These are phyloP conservation scores for Listrodromus nycthemerus DNA, from an alignment of 2,888 invertebrate genomes.

Conservation along the genomic window DNA sequence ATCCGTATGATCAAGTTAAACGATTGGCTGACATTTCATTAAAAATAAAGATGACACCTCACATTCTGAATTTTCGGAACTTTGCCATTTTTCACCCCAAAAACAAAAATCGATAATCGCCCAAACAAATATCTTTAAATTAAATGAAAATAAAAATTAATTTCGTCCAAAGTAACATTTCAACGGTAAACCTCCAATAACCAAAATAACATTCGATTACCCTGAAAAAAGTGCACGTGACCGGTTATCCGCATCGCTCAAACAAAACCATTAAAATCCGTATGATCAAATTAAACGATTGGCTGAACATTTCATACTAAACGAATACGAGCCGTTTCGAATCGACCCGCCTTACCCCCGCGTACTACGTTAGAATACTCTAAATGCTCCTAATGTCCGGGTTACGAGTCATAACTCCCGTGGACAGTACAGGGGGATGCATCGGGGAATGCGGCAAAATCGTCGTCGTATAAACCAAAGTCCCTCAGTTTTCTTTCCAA, in stretches of 20 bases:
- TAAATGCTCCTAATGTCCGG: constrained; percentile 46
- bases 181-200: too few relatives aligned
- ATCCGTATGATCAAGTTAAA: neutral
- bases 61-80: too few relatives aligned
- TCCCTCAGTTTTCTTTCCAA: constrained; percentile 50
- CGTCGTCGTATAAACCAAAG: constrained; percentile 9
- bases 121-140: too few relatives aligned
- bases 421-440: constrained; percentile 17
- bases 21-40: constrained; percentile 17
- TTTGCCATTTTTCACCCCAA: too few relatives aligned
- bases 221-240: neutral
- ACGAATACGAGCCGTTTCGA: constrained; percentile 5
- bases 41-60: neutral
- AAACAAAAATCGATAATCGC: too few relatives aligned
- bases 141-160: too few relatives aligned
- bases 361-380: constrained; percentile 23
- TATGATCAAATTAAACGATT: neutral
- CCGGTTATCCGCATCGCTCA: neutral
- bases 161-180: too few relatives aligned
- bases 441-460: constrained; percentile 56
- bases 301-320: constrained; percentile 13
- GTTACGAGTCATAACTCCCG: constrained; percentile 51
- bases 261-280: neutral
- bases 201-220: too few relatives aligned
- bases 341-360: neutral